Percentiles rank a stretch among this genome's conserved stretches.
These are phyloP conservation scores for Drosophila suzukii DNA, from an alignment of 1,140 invertebrate species.

Conservation along the genomic window DNA sequence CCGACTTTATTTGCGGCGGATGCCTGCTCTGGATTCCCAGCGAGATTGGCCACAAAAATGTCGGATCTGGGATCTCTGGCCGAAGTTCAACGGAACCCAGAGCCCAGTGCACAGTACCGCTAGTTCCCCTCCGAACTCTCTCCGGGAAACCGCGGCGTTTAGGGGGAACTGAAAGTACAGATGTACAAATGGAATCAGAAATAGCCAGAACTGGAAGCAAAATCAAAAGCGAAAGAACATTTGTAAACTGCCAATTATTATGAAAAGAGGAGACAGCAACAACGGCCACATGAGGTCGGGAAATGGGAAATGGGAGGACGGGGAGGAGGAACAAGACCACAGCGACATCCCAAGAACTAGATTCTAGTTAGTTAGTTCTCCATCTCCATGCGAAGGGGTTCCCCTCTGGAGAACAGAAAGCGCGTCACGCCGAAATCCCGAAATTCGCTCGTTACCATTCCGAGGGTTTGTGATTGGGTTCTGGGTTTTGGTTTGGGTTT, in stretches of 20 bases:
- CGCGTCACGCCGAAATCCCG: conserved; percentile 74
- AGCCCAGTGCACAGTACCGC: conserved; percentile 50
- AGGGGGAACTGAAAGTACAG: not conserved
- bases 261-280: conserved; percentile 72
- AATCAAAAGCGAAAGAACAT: conserved; percentile 78
- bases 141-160: conserved; percentile 44
- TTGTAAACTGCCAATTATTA: conserved; percentile 83
- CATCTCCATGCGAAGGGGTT: not conserved
- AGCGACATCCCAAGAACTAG: conserved; percentile 65
- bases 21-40: conserved; percentile 49
- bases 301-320: not conserved
- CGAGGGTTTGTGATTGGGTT: conserved; percentile 27
- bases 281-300: conserved; percentile 27
- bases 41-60: conserved; percentile 57
- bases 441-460: conserved; percentile 71
- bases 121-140: conserved; percentile 14
- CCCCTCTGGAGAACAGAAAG: conserved; percentile 52
- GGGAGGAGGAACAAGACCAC: conserved; percentile 18
- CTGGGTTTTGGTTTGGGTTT: conserved; percentile 1
- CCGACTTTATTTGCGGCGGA: conserved; percentile 69
- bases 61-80: conserved; percentile 31
- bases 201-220: conserved; percentile 55
- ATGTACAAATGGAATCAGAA: conserved; percentile 21
- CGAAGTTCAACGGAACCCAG: conserved; percentile 64
- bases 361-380: conserved; percentile 46